Evolutionary conservation across 64 coral and sea anemone genomes (phyloP).

Genomic region (Dendronephthya gigantea): DNA sequence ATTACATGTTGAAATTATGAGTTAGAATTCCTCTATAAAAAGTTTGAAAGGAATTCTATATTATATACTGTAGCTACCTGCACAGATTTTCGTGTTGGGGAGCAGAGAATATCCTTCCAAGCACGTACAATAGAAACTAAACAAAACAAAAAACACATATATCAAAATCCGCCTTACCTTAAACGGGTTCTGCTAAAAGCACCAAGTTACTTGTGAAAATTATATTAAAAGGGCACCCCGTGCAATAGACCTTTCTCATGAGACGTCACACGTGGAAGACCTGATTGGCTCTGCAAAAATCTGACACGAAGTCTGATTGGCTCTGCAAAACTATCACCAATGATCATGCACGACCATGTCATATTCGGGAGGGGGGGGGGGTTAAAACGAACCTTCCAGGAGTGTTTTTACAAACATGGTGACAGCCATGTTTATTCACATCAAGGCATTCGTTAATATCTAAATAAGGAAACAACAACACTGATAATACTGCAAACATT

Average conservation of each 20-base stretch:
- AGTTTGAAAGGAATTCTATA: too few species aligned
- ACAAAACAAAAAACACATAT: not conserved
- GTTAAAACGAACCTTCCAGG: slow-evolving; percentile 8
- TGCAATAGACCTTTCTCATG: too few species aligned
- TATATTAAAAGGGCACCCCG: too few species aligned
- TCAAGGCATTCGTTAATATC: not conserved
- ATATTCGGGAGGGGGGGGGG: too few species aligned
- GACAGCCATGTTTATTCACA: not conserved
- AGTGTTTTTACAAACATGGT: not conserved
- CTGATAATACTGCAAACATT: not conserved
- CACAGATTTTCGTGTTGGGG: not conserved
- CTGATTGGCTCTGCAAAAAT: too few species aligned
- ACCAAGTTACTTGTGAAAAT: too few species aligned
- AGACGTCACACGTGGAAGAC: too few species aligned
- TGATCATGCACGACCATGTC: not conserved
- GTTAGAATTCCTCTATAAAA: too few species aligned
- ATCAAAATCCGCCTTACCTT: not conserved
- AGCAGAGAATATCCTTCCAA: not conserved
- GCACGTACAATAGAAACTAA: not conserved
- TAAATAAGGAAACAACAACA: not conserved
- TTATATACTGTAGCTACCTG: not conserved
- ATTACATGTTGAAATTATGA: too few species aligned
- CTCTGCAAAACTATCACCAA: too few species aligned
- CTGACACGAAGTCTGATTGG: too few species aligned
- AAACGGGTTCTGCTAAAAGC: too few species aligned